A percentile compares a stretch with the other conserved stretches of the same genome.
These are phyloP conservation scores for Pagrus major DNA, from an alignment of 2,113 vertebrate species.

Conservation along the genomic window DNA sequence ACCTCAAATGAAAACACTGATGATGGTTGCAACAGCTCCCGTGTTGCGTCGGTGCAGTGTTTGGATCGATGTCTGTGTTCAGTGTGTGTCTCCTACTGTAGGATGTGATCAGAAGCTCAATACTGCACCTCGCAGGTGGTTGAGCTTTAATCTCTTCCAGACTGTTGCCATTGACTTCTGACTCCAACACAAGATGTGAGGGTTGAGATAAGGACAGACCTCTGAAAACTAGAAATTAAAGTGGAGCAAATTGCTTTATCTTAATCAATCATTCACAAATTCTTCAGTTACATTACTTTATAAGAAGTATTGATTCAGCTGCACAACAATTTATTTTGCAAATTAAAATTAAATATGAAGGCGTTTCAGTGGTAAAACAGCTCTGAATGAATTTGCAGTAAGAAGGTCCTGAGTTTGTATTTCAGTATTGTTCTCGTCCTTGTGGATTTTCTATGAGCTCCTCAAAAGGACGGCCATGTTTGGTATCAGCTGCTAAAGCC, in stretches of 20 bases:
- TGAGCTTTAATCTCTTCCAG: slow-evolving; percentile 1
- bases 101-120: slow-evolving; percentile 2
- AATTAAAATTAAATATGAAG: not conserved
- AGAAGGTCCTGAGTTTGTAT: not conserved
- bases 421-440: not conserved
- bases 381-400: not conserved
- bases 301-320: not conserved
- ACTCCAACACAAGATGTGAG: not conserved
- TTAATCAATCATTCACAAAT: not conserved
- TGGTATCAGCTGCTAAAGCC: slow-evolving; percentile 29
- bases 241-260: not conserved
- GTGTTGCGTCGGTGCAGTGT: slow-evolving; percentile 21
- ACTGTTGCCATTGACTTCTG: not conserved
- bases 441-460: not conserved
- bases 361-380: not conserved
- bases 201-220: slow-evolving; percentile 3
- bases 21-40: slow-evolving; percentile 1
- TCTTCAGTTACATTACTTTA: not conserved
- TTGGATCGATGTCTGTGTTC: slow-evolving; percentile 1
- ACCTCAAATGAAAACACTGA: not conserved
- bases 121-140: slow-evolving; percentile 2
- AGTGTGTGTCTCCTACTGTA: not conserved
- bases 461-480: slow-evolving; percentile 25
- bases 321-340: not conserved
- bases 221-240: not conserved